Evolutionary conservation across 35 echinoderm and acorn worm species (phyloP).

Genomic region (Ophioderma brevispina): DNA sequence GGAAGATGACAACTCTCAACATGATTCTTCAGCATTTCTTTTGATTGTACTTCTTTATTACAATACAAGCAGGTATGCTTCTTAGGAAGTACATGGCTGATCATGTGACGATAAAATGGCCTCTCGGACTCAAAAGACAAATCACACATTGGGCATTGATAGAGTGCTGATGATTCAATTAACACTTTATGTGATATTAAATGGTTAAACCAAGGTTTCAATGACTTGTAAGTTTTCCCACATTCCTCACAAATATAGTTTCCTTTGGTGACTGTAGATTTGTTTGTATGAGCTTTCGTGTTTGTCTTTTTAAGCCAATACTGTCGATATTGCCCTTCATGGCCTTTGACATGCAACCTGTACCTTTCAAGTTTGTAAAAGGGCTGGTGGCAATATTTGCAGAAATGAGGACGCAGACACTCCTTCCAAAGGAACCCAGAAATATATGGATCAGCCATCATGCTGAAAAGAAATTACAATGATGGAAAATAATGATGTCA

Average conservation of each 20-base stretch:
- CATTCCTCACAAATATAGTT: background rate
- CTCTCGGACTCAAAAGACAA: background rate
- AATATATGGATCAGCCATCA: background rate
- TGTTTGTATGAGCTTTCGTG: background rate
- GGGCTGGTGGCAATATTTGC: background rate
- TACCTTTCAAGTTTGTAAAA: background rate
- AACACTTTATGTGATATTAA: background rate
- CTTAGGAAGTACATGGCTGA: background rate
- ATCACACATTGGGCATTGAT: background rate
- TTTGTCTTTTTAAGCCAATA: background rate
- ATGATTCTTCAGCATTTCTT: background rate
- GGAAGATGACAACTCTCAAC: background rate
- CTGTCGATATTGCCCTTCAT: background rate
- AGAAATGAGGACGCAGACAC: background rate
- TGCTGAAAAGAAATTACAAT: background rate
- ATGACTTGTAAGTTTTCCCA: background rate
- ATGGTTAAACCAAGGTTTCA: background rate
- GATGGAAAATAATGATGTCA: too few species aligned
- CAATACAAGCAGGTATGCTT: background rate
- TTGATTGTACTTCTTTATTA: background rate
- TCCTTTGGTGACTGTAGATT: background rate
- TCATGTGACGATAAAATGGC: constrained; percentile 5
- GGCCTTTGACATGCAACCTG: background rate
- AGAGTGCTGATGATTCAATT: background rate
- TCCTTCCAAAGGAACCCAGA: background rate